These are phyloP conservation scores for Glomeris maerens DNA, from an alignment of 1,140 invertebrate genomes.

Conservation along the genomic window DNA sequence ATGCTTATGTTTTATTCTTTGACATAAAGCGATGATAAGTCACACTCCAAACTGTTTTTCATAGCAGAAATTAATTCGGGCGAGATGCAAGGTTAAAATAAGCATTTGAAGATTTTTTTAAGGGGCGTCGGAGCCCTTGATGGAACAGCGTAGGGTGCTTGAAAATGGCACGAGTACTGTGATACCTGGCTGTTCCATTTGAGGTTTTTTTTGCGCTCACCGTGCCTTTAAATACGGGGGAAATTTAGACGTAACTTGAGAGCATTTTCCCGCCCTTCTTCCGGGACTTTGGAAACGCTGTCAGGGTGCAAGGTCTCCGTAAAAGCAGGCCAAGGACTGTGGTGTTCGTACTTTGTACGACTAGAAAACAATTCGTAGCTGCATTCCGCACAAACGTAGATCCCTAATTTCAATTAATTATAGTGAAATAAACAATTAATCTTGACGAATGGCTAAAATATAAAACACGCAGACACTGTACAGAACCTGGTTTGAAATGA, in stretches of 20 bases:
- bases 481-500: conserved; percentile 32
- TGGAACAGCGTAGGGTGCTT: too few species aligned
- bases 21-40: too few species aligned
- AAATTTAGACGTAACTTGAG: conserved; percentile 26
- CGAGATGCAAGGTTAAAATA: too few species aligned
- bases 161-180: too few species aligned
- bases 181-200: neutral
- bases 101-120: too few species aligned
- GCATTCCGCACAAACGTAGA: conserved; percentile 38
- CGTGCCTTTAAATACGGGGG: neutral
- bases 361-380: conserved; percentile 38
- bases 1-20: too few species aligned
- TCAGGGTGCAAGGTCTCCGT: conserved; percentile 32
- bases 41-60: too few species aligned
- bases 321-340: conserved; percentile 42
- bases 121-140: too few species aligned
- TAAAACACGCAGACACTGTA: conserved; percentile 17
- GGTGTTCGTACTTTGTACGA: conserved; percentile 36
- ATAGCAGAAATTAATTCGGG: too few species aligned
- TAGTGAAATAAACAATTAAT: neutral
- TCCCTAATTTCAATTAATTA: conserved; percentile 27
- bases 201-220: neutral
- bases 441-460: conserved; percentile 4
- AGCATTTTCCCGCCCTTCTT: conserved; percentile 25
- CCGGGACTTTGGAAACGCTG: conserved; percentile 32